These are phyloP conservation scores for Hypsibius dujardini DNA, from an alignment of 1,140 invertebrate genomes.

Conservation along the genomic window DNA sequence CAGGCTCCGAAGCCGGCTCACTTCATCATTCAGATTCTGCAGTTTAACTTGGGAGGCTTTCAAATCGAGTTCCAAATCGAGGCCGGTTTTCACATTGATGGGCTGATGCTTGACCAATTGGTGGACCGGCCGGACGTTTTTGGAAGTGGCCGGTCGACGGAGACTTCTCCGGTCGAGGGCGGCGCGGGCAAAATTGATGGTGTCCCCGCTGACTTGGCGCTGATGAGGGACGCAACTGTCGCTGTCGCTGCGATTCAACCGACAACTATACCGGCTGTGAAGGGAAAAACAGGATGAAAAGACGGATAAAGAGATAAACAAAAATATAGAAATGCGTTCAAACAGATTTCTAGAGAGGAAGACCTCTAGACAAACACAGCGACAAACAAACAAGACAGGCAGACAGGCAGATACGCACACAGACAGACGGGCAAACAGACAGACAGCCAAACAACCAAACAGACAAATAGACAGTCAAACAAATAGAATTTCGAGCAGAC, in stretches of 20 bases:
- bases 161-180: conserved; percentile 69
- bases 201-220: conserved; percentile 51
- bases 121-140: neutral
- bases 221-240: conserved; percentile 94
- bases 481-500: too few relatives aligned
- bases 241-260: conserved; percentile 78
- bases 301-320: neutral
- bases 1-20: neutral
- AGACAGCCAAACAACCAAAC: too few relatives aligned
- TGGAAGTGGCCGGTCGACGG: conserved; percentile 38
- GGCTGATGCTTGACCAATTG: neutral
- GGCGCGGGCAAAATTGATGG: conserved; percentile 62
- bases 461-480: too few relatives aligned
- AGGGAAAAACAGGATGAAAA: conserved; percentile 26
- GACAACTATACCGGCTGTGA: conserved; percentile 38
- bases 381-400: too few relatives aligned
- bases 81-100: neutral
- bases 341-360: too few relatives aligned
- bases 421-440: too few relatives aligned
- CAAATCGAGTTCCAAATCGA: neutral
- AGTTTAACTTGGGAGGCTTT: conserved; percentile 1
- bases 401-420: too few relatives aligned
- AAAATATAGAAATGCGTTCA: too few relatives aligned
- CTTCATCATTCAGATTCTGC: conserved; percentile 6
- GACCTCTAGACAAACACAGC: too few relatives aligned